A percentile compares a stretch with the other conserved stretches of the same genome.
These are phyloP conservation scores for Hystrix cristata DNA, from an alignment of 2,113 vertebrate species.

Conservation along the genomic window DNA sequence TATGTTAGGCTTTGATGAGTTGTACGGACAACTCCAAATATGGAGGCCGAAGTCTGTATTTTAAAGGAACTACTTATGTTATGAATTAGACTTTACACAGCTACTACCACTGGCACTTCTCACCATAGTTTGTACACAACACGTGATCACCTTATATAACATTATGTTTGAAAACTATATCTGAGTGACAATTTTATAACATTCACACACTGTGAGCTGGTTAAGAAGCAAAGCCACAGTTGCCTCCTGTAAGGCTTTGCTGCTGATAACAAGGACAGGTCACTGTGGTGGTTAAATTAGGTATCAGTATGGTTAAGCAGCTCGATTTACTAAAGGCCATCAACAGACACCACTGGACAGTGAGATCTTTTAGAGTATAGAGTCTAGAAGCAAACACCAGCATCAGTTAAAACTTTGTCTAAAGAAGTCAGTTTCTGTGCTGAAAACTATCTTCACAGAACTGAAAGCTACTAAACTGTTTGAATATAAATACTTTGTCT, in stretches of 20 bases:
- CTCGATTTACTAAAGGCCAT: conserved; percentile 90
- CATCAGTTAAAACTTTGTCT: conserved; percentile 92
- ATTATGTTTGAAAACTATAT: conserved; percentile 95
- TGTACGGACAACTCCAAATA: conserved; percentile 90
- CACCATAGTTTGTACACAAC: conserved; percentile 98
- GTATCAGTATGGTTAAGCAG: conserved; percentile 91
- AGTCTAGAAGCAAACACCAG: conserved; percentile 92
- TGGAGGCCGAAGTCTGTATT: conserved; percentile 91
- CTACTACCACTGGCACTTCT: conserved; percentile 98
- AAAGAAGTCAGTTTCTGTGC: conserved; percentile 91
- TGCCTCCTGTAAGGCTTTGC: conserved; percentile 94
- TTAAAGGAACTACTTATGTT: conserved; percentile 90
- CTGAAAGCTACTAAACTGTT: conserved; percentile 91
- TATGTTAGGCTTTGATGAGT: conserved; percentile 92
- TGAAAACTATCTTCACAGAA: conserved; percentile 91
- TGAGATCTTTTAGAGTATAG: conserved; percentile 89
- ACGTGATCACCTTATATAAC: conserved; percentile 96
- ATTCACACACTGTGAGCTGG: conserved; percentile 91
- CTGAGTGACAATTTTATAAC: conserved; percentile 90
- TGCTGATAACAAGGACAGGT: conserved; percentile 89
- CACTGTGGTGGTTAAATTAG: conserved; percentile 88
- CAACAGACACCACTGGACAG: conserved; percentile 85
- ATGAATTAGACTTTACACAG: conserved; percentile 94
- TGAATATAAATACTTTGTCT: conserved; percentile 93
- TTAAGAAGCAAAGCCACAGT: conserved; percentile 86